Percentiles rank a stretch among this genome's conserved stretches.
Conservation (phyloP, 2,888 invertebrate species). For the Biston stratarius region DNA sequence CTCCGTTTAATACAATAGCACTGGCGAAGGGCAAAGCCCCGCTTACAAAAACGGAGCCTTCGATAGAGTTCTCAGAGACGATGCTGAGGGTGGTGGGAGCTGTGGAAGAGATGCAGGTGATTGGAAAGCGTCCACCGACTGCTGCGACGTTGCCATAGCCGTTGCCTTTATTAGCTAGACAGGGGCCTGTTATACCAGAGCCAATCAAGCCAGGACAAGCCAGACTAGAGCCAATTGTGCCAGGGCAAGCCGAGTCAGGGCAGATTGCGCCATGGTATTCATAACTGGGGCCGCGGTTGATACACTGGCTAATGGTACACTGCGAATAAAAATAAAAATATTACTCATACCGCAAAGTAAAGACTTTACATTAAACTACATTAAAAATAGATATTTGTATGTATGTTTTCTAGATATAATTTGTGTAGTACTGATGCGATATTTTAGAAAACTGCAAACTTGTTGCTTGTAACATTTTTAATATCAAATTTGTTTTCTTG, state of each 20-base stretch:
- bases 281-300: neutral
- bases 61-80: slow-evolving; percentile 39
- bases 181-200: neutral
- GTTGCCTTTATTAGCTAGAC: slow-evolving; percentile 5
- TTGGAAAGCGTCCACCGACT: slow-evolving; percentile 27
- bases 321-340: neutral
- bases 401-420: no score
- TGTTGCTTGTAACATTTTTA: no score
- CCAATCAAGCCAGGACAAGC: neutral
- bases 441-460: no score
- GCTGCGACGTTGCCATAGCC: slow-evolving; percentile 15
- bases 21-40: slow-evolving; percentile 40
- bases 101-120: slow-evolving; percentile 31
- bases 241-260: no score
- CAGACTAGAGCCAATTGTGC: neutral
- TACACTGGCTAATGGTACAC: slow-evolving; percentile 3
- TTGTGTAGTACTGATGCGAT: no score
- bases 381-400: no score
- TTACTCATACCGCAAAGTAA: no score
- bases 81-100: slow-evolving; percentile 34
- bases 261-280: no score
- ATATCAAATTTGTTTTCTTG: no score
- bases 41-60: slow-evolving; percentile 33
- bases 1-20: slow-evolving; percentile 36
- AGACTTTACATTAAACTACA: no score